A percentile compares a stretch with the other conserved stretches of the same genome.
These are phyloP conservation scores for Eupeodes latifasciatus DNA, from an alignment of 2,888 invertebrate species.

Conservation along the genomic window DNA sequence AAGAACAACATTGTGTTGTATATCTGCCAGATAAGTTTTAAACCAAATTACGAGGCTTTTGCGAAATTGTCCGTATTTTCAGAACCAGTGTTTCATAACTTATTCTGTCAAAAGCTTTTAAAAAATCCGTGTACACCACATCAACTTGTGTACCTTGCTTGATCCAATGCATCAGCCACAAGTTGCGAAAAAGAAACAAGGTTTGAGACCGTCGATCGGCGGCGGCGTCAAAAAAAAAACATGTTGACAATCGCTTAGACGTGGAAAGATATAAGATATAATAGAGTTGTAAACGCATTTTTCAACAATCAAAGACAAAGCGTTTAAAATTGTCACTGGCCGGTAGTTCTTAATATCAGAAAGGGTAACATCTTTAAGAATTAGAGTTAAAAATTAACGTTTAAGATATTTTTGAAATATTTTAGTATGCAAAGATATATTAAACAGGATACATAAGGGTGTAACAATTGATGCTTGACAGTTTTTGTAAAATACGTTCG, in stretches of 20 bases:
- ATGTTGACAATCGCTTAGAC: too few relatives aligned
- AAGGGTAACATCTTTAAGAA: not conserved
- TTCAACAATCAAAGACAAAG: too few relatives aligned
- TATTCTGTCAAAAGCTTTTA: constrained; percentile 3
- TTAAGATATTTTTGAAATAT: constrained; percentile 2
- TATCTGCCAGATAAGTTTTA: constrained; percentile 1
- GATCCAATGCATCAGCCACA: not conserved
- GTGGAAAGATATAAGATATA: not conserved
- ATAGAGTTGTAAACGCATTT: too few relatives aligned
- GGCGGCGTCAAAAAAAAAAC: too few relatives aligned
- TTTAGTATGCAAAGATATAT: constrained; percentile 3
- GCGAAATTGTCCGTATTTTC: not conserved
- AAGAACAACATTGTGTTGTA: not conserved
- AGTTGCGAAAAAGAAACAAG: not conserved
- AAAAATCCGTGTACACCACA: constrained; percentile 9
- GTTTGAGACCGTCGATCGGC: not conserved
- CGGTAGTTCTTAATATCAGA: not conserved
- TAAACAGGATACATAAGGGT: constrained; percentile 10
- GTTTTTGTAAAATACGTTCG: constrained; percentile 11
- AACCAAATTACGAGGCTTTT: not conserved
- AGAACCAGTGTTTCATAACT: not conserved
- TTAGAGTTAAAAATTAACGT: not conserved
- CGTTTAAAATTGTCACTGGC: too few relatives aligned
- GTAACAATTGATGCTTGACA: not conserved
- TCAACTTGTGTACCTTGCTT: not conserved